Base-by-base conservation (phyloP, 2,113 vertebrate species). In the Rhinichthys klamathensis region DNA sequence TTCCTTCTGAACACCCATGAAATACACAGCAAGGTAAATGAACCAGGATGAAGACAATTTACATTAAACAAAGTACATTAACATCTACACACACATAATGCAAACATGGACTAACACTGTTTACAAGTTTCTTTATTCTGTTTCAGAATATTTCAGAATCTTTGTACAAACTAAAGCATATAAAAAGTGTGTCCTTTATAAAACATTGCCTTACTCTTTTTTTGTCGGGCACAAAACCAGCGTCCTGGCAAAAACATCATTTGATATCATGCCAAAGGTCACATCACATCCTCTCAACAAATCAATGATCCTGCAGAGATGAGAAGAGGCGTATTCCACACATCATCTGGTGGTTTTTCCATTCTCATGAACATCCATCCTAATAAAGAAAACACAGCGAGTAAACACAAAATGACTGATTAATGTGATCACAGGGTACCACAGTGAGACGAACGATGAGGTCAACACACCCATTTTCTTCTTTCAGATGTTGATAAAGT, bases 401-500 rank as follows among this genome's bases (percentile, higher is more conserved):
- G 84, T 25, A 74, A 18, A 51, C 1, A 38, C 4, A 32, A 81
- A 27, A 13, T 3, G 5, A 74, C 38, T n/a, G 13, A 49, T 23
- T 41, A 25, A 85, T 32, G 18, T 16, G 69, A 44, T 79, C 12
- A 73, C 49, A 27, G 46, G 69, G 25, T 18, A 67, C n/a, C 3
- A 9, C 73, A 6, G 3, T 6, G n/a, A 63, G 4, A 61, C 27
- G 13, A 38, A 58, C 8, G 11, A 25, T 54, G 27, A n/a, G 18
- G 35, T 16, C 46, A 23, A 82, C 88, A 82, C 89, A 99, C 98
- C 98, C 98, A 27, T 98, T 99, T 91, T 99, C 98, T 6, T 99
- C 98, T 92, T 99, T 99, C 84, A 99, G 96, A 89, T 99, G 96
- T 92, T 99, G 97, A 91, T 99, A 99, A 4, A 99, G 91, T 88